Evolutionary conservation across 2,113 vertebrate genomes (phyloP), one percentile per base, ranked within the genome.

Genomic region (Cinclus mexicanus): DNA sequence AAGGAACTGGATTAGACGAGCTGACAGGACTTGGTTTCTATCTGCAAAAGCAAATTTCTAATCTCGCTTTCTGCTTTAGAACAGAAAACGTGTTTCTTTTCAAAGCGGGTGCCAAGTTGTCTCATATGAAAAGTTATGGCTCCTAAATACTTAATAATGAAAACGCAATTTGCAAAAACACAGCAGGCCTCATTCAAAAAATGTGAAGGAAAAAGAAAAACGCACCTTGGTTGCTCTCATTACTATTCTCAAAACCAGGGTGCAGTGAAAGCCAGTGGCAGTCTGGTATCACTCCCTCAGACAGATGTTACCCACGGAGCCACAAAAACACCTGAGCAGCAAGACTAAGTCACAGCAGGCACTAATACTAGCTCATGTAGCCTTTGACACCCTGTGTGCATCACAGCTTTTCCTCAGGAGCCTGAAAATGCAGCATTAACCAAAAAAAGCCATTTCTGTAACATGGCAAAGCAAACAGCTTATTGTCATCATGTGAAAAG

Each of bases 41-140:
- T 41, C 65, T 56, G 60, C 70, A 75, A 87, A 89, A 93, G 47
- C 68, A 42, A 56, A 64, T 74, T 70, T 63, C 69, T 74, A 56
- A 95, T 92, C 84, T 79, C 18, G 24, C 50, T 94, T 89, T 81
- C 81, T 80, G 64, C 85, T 87, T 57, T 20, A 59, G 71, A 85
- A 52, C 42, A 93, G 35, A 37, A 37, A 37, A 85, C 59, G 47
- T 28, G 59, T 61, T 83, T 69, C 60, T 71, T 92, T 70, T 92
- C 88, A 78, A 71, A 93, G 72, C 7, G 8, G 26, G 8, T 50
- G 69, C 88, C 72, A 88, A 37, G 52, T 39, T 81, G 65, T 52
- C 71, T 25, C 80, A 56, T n/a, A 7, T 9, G 49, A 83, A 82
- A 50, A 74, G 42, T 67, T 77, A 42, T 0, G 21, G 64, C 56